phyloP scores from a whole-genome alignment of 2,888 invertebrate species.

The Chymomyza caudatula region DNA sequence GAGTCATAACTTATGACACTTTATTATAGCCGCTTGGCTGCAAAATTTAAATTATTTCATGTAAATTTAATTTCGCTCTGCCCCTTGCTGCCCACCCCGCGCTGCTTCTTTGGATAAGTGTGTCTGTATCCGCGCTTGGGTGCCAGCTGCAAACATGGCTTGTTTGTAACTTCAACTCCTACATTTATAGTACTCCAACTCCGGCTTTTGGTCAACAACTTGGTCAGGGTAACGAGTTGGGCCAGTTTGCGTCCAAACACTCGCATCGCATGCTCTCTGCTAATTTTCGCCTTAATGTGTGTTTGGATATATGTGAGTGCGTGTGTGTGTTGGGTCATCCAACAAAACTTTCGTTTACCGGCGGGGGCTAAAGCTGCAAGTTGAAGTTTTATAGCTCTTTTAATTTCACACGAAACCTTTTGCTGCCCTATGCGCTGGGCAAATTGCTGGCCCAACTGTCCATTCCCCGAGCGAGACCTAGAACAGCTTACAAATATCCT shows the following conservation, averaged over 20 bases:
- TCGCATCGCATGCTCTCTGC: slow-evolving; percentile 22
- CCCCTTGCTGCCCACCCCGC: not conserved
- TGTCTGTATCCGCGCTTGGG: not conserved
- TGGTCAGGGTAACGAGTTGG: not conserved
- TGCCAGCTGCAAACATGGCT: not conserved
- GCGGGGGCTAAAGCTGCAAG: not conserved
- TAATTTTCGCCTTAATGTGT: slow-evolving; percentile 16
- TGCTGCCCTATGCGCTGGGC: not conserved
- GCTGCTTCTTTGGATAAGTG: not conserved
- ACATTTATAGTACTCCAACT: not conserved
- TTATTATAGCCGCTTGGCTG: slow-evolving; percentile 24
- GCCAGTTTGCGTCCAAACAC: not conserved
- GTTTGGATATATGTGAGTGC: not conserved
- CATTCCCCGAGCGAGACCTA: not conserved
- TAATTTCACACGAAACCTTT: slow-evolving; percentile 20
- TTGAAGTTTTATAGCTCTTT: slow-evolving; percentile 20
- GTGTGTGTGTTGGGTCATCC: slow-evolving; percentile 5
- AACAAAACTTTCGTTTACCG: slow-evolving; percentile 13
- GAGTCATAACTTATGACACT: slow-evolving; percentile 27
- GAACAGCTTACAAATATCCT: not conserved
- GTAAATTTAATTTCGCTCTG: slow-evolving; percentile 13
- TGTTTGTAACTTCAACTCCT: not conserved
- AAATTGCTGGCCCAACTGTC: not conserved
- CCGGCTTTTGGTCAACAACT: not conserved
- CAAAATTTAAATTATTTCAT: slow-evolving; percentile 27